Base-by-base conservation (phyloP, 2,113 vertebrate species). In the Semicossyphus pulcher region DNA sequence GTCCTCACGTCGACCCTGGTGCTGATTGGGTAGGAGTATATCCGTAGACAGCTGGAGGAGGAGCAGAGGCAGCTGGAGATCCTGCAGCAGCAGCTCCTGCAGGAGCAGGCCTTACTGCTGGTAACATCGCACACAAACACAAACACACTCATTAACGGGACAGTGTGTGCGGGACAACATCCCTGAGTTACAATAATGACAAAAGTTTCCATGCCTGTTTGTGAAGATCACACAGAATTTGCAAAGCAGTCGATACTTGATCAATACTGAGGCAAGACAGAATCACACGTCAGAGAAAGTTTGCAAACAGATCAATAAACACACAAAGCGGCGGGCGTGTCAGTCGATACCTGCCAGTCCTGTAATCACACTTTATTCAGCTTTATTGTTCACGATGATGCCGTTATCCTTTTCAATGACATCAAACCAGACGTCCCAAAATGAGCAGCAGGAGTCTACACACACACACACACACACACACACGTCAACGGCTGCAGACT, bases 1-100 rank as follows among this genome's bases (percentile, higher is more conserved):
- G 29, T 68, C 41, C 82, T 81, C 72, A 56, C 85, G 89, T 92
- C 90, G 88, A 86, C 87, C 86, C 56, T 36, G 67, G 83, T 89
- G 86, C 78, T 64, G 80, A 72, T 81, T 77, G 86, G 88, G 69
- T 94, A 99, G 98, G 98, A 99, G 84, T 99, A 99, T 93, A 99
- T 99, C 93, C 97, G 98, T 93, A 95, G 97, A 75, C 98, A 99
- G 95, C 94, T 99, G 96, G 98, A 99, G 94, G 98, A 99, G 90
- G 98, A 99, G 87, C 98, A 99, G 94, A 96, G 98, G 86, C 98
- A 99, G 94, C 94, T 99, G 96, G 98, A 99, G 94, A 99, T 99
- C 92, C 94, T 99, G 90, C 98, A 99, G 93, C 98, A 99, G 93
- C 98, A 99, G 90, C 95, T 99, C 86, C 95, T 99, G 93, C 98